Percentiles rank a stretch among this genome's conserved stretches.
Evolutionary conservation across 2,797 vertebrate genomes (phyloP).

Genomic region (Hypotaenidia okinawae): DNA sequence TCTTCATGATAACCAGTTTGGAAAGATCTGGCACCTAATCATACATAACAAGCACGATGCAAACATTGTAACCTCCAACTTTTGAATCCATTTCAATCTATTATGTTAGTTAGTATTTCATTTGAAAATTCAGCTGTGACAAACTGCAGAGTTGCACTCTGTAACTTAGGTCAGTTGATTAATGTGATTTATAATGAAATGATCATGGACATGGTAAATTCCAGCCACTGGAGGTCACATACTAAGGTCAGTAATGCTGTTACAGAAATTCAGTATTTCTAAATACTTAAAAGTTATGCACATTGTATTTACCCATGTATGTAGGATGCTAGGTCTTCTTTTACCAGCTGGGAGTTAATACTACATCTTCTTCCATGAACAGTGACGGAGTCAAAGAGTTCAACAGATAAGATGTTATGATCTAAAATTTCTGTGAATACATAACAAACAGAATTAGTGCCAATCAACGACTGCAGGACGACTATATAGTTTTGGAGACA

Average conservation of each 20-base stretch:
- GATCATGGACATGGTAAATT: neutral
- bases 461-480: neutral
- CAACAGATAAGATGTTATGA: slow-evolving; percentile 71
- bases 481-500: neutral
- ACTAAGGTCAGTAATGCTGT: neutral
- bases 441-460: neutral
- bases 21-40: neutral
- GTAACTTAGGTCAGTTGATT: neutral
- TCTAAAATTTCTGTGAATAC: slow-evolving; percentile 74
- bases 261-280: neutral
- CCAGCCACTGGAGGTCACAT: neutral
- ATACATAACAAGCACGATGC: fast-evolving
- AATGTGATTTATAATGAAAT: neutral
- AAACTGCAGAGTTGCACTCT: neutral
- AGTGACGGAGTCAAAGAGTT: slow-evolving; percentile 71
- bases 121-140: neutral
- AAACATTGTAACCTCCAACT: neutral
- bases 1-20: neutral
- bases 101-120: neutral
- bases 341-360: slow-evolving; percentile 78
- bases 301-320: slow-evolving; percentile 69
- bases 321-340: slow-evolving; percentile 76
- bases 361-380: slow-evolving; percentile 48
- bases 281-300: neutral
- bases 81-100: neutral